Percentiles rank a stretch among this genome's conserved stretches.
Evolutionary conservation across 2,797 vertebrate species (phyloP).

Genomic region (Caiman crocodilus): DNA sequence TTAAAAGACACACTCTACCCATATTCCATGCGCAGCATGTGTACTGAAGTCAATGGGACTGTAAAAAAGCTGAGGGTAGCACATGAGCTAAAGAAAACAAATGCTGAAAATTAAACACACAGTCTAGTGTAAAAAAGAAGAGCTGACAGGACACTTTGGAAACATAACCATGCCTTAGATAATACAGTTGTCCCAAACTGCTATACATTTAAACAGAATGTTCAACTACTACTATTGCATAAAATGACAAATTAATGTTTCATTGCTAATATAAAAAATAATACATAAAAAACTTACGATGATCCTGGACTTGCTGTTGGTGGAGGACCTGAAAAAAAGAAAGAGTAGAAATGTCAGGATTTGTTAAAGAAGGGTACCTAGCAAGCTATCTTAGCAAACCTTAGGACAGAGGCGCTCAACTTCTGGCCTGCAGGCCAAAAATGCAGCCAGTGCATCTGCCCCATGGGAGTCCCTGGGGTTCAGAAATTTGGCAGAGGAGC

Average conservation of each 20-base stretch:
- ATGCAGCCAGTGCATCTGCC: no score
- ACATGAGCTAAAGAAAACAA: slow-evolving; percentile 20
- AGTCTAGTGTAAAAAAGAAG: slow-evolving; percentile 26
- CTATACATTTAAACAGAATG: slow-evolving; percentile 7
- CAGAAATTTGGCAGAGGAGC: no score
- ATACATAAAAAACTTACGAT: slow-evolving; percentile 89
- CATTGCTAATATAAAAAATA: slow-evolving; percentile 53
- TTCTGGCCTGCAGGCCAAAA: no score
- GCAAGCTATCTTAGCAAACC: slow-evolving; percentile 55
- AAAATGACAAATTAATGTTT: slow-evolving; percentile 53
- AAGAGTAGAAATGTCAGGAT: slow-evolving; percentile 62
- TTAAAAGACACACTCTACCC: not conserved
- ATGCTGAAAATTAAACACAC: slow-evolving; percentile 31
- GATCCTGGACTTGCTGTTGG: slow-evolving; percentile 93
- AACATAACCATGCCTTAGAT: not conserved
- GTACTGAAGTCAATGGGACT: not conserved
- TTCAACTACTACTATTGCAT: slow-evolving; percentile 34
- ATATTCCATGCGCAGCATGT: not conserved
- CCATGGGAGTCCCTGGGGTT: no score
- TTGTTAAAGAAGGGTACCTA: slow-evolving; percentile 32
- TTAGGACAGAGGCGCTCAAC: not conserved
- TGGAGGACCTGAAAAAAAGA: slow-evolving; percentile 87
- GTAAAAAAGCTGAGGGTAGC: slow-evolving; percentile 18
- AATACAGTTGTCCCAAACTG: slow-evolving; percentile 34
- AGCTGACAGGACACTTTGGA: slow-evolving; percentile 40